Conservation (phyloP, 2,797 vertebrate genomes). For the Thamnophis elegans region DNA sequence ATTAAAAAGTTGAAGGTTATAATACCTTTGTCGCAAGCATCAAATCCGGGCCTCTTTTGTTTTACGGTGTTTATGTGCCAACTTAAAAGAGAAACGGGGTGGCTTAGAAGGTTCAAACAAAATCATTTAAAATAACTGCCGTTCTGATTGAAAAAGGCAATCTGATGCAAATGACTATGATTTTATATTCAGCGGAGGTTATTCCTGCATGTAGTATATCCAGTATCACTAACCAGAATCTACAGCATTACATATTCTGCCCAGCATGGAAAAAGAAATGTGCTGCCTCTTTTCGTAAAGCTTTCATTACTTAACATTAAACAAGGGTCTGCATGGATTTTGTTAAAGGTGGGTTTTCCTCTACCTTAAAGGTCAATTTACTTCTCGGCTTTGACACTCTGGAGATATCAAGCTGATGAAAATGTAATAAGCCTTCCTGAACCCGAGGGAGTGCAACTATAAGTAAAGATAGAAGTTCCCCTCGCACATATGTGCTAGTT, state of each 20-base stretch:
- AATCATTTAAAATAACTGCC: background rate
- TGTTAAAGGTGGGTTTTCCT: background rate
- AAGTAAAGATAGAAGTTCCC: too few species aligned
- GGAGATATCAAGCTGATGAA: constrained; percentile 3
- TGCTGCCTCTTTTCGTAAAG: constrained; percentile 15
- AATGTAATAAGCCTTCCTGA: constrained; percentile 31
- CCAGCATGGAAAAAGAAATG: constrained; percentile 1
- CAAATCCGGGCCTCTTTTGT: background rate
- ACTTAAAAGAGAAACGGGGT: background rate
- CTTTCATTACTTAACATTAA: constrained; percentile 26
- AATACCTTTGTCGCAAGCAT: background rate
- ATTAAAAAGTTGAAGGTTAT: background rate
- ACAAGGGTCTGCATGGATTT: background rate
- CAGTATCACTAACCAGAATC: background rate
- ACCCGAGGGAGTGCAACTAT: background rate
- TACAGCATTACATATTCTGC: background rate
- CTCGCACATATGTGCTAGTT: too few species aligned
- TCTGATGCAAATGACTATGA: background rate
- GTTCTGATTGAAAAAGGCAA: background rate
- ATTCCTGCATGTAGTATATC: background rate
- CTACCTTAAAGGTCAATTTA: constrained; percentile 36
- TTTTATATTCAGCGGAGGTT: background rate
- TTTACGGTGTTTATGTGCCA: background rate
- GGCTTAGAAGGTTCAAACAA: background rate
- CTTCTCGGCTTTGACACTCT: constrained; percentile 18